Percentiles rank a stretch among this genome's conserved stretches.
Conservation (phyloP, 2,888 invertebrate species). For the Buathra laborator region DNA sequence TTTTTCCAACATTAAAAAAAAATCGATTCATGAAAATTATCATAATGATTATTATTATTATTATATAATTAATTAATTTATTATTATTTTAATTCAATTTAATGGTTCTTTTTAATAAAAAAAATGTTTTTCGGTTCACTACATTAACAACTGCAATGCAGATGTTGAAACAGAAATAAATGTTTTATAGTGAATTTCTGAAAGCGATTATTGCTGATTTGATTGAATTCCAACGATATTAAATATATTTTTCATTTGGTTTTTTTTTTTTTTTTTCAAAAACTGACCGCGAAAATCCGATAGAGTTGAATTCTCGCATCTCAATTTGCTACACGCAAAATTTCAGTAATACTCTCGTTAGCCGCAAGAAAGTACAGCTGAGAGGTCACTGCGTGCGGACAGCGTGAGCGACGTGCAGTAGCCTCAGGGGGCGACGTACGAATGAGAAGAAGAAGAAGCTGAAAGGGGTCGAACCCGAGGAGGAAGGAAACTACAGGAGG, state of each 20-base stretch:
- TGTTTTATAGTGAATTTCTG: too few relatives aligned
- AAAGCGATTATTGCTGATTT: too few relatives aligned
- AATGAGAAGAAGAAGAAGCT: conserved; percentile 40
- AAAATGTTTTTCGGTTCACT: too few relatives aligned
- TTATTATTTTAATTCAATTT: too few relatives aligned
- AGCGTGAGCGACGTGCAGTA: conserved; percentile 44
- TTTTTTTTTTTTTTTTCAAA: neutral
- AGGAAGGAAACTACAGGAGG: conserved; percentile 31
- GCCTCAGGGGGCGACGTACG: conserved; percentile 46
- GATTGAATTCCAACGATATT: too few relatives aligned
- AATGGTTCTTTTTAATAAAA: too few relatives aligned
- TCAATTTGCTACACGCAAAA: neutral
- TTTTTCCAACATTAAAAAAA: too few relatives aligned
- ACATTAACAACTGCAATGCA: too few relatives aligned
- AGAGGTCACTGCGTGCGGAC: conserved; percentile 47
- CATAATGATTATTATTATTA: neutral
- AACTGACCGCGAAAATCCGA: too few relatives aligned
- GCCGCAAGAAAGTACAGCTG: conserved; percentile 31
- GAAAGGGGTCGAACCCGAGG: conserved; percentile 39
- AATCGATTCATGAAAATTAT: too few relatives aligned
- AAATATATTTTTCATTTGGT: too few relatives aligned
- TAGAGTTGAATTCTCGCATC: neutral
- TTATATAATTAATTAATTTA: neutral
- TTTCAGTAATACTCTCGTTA: conserved; percentile 21
- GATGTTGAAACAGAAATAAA: too few relatives aligned